Percentiles rank a stretch among this genome's conserved stretches.
Conservation (phyloP, 2,113 vertebrate species). For the Riparia riparia region DNA sequence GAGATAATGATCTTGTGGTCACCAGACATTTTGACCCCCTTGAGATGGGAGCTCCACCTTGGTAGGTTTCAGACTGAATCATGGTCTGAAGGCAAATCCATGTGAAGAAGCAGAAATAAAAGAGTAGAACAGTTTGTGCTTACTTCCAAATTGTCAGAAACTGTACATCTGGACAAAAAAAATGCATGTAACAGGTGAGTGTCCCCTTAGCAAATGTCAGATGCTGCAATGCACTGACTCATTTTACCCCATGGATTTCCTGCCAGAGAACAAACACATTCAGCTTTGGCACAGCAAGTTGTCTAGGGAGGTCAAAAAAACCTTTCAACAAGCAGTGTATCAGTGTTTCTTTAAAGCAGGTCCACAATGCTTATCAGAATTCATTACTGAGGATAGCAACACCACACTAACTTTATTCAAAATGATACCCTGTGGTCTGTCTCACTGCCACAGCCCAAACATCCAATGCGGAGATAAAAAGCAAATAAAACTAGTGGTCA, state of each 20-base stretch:
- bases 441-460: background rate
- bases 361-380: background rate
- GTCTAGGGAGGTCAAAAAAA: background rate
- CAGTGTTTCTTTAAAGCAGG: background rate
- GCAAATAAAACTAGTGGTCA: background rate
- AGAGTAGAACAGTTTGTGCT: background rate
- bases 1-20: background rate
- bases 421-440: background rate
- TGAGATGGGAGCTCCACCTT: background rate
- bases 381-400: background rate
- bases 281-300: background rate
- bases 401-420: background rate
- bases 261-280: background rate
- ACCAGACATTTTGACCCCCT: background rate
- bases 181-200: background rate
- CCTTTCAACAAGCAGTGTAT: background rate
- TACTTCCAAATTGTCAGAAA: background rate
- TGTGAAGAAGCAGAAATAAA: background rate
- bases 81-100: background rate
- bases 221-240: background rate
- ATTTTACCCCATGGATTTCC: background rate
- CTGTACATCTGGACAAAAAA: background rate
- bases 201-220: background rate
- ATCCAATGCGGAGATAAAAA: background rate
- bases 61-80: background rate